Percentiles rank a stretch among this genome's conserved stretches.
phyloP scores from a whole-genome alignment of 2,797 vertebrate genomes.

The Phaenicophaeus curvirostris region DNA sequence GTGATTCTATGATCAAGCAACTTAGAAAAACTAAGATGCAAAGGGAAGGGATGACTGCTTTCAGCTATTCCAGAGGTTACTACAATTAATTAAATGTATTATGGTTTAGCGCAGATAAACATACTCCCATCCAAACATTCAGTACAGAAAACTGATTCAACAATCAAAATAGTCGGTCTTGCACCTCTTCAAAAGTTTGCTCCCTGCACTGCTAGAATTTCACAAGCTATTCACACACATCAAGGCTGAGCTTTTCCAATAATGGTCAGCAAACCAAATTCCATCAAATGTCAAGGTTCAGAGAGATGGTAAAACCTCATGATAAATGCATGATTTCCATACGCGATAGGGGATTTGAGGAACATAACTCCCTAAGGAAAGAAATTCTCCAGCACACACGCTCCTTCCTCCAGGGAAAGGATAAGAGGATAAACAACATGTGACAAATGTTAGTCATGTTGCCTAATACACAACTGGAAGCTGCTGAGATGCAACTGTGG shows the following conservation, averaged over 20 bases:
- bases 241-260: neutral
- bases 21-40: neutral
- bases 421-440: constrained; percentile 37
- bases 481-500: neutral
- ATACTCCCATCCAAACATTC: neutral
- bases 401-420: neutral
- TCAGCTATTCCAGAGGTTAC: neutral
- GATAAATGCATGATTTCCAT: neutral
- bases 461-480: neutral
- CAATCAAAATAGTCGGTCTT: neutral
- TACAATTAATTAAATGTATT: neutral
- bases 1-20: neutral
- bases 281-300: neutral
- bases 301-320: neutral
- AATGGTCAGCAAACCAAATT: neutral
- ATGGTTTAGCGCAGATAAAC: neutral
- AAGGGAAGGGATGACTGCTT: neutral
- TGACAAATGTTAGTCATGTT: neutral
- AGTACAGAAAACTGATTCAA: neutral
- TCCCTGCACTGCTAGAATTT: neutral
- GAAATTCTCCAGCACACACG: neutral
- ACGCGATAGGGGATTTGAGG: neutral
- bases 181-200: neutral
- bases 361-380: constrained; percentile 19
- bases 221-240: neutral